Base-by-base conservation (phyloP, 2,113 vertebrate species). In the Alligator mississippiensis region DNA sequence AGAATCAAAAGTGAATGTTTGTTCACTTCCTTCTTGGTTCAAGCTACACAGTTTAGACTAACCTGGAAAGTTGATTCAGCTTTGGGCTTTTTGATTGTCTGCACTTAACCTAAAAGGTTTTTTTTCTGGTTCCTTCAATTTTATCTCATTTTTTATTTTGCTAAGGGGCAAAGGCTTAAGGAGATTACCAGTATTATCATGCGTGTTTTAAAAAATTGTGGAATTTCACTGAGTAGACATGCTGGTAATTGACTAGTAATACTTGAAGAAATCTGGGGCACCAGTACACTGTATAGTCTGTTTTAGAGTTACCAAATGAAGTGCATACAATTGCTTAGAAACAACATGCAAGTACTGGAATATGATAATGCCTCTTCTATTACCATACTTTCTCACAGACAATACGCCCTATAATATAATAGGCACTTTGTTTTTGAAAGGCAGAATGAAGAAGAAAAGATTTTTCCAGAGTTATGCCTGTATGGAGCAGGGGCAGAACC, bases 341-440 rank as follows among this genome's bases (percentile, higher is more conserved):
- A 93, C 74, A 87, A 83, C 68, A 78, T 1, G 1, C 28, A 84
- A 91, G 8, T 28, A n/a, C 54, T 77, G 22, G 28, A 94, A 72
- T 68, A 81, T 11, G 12, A 85, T 90, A 90, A 87, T 47, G 55
- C 79, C 94, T 55, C 90, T 96, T 87, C 66, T 88, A 18, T 91
- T 94, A 68, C 38, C 38, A 47, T 47, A 47, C 38, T 47, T 47
- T 47, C 38, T 47, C 38, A 6, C 38, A 47, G 6, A 47, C 38
- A 47, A 47, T 6, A 7, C 8, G 8, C 6, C 38, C 38, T 47
- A 47, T 6, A 47, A 47, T 47, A 47, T 47, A 47, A 47, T 47
- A 47, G 8, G 38, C 38, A 47, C 38, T 47, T 47, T 47, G 38
- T 47, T 47, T 47, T 47, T 47, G 38, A 47, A 47, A 47, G 38